Evolutionary conservation across 2,113 vertebrate species (phyloP), one percentile per base, ranked within the genome.

Genomic region (Silurus glanis): DNA sequence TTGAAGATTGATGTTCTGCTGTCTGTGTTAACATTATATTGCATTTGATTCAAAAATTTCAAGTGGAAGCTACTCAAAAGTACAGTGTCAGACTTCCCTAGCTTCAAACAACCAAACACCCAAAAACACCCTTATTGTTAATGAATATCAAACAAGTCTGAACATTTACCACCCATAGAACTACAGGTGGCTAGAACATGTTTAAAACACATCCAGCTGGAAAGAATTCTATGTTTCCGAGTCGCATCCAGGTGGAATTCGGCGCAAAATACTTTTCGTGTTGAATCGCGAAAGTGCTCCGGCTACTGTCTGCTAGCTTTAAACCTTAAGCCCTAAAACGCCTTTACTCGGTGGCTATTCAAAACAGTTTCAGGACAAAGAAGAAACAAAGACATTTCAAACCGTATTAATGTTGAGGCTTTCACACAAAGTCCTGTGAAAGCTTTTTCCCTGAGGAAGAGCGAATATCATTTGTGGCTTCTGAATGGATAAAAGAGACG

Each of bases 401-500:
- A 51, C 21, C 5, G 47, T 12, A 23, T 75, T 75, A 75, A n/a
- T 75, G 19, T 21, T n/a, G 47, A 75, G 5, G 47, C 72, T 51
- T 49, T 74, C 71, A 23, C 47, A 74, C 21, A 10, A 51, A 37
- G 37, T 37, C 37, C 37, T 13, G 47, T 75, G 21, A 75, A 75
- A 75, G 10, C 72, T 13, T 75, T 75, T 75, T 53, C 72, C 72
- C 47, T 51, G 23, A 76, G 74, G 51, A 55, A 23, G 1, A 55
- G 14, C 9, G 28, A 59, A 55, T 56, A 55, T 76, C 59, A 88
- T 82, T 78, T 56, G 80, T 66, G 78, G 12, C 49, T 53, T 74
- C n/a, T 66, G 69, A 58, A 84, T 10, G 19, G 62, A 89, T 87
- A 17, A 89, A 89, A 87, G 85, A 78, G 76, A 79, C 25, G 53